Evolutionary conservation across 2,113 vertebrate species (phyloP).

Genomic region (Garra rufa): DNA sequence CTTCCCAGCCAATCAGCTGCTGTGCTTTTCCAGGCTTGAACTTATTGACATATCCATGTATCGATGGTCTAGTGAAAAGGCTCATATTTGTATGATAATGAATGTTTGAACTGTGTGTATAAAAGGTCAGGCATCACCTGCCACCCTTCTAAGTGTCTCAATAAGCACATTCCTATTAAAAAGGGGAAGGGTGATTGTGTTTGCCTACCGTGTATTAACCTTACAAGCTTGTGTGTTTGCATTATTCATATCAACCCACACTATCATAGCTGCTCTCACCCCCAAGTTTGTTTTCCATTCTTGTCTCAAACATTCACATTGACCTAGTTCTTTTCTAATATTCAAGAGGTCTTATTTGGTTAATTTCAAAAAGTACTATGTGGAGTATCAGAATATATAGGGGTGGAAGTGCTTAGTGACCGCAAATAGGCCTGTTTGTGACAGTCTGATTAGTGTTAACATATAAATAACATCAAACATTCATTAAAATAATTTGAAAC

Average conservation of each 20-base stretch:
- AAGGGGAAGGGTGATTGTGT: slow-evolving; percentile 53
- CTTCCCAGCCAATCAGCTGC: slow-evolving; percentile 42
- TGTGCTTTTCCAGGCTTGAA: slow-evolving; percentile 33
- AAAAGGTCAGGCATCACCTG: slow-evolving; percentile 57
- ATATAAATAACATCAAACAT: slow-evolving; percentile 53
- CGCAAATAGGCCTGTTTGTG: slow-evolving; percentile 38
- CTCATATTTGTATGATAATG: slow-evolving; percentile 57
- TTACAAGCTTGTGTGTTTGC: slow-evolving; percentile 45
- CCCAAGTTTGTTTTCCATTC: slow-evolving; percentile 34
- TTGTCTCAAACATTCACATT: slow-evolving; percentile 34
- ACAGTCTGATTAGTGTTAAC: slow-evolving; percentile 50
- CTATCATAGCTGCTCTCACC: slow-evolving; percentile 28
- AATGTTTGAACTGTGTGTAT: slow-evolving; percentile 55
- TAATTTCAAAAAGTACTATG: slow-evolving; percentile 30
- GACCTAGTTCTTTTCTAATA: slow-evolving; percentile 21
- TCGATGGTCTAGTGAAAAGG: slow-evolving; percentile 45
- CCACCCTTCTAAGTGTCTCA: slow-evolving; percentile 50
- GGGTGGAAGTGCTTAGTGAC: slow-evolving; percentile 27
- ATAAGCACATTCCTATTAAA: slow-evolving; percentile 54
- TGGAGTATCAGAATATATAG: background rate
- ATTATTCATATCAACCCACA: slow-evolving; percentile 52
- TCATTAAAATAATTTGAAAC: slow-evolving; percentile 60
- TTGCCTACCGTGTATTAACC: slow-evolving; percentile 52
- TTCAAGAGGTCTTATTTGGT: slow-evolving; percentile 32
- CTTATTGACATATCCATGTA: slow-evolving; percentile 60